Evolutionary conservation across 1,140 invertebrate genomes (phyloP), one percentile per base, ranked within the genome.

Genomic region (Delia radicum): DNA sequence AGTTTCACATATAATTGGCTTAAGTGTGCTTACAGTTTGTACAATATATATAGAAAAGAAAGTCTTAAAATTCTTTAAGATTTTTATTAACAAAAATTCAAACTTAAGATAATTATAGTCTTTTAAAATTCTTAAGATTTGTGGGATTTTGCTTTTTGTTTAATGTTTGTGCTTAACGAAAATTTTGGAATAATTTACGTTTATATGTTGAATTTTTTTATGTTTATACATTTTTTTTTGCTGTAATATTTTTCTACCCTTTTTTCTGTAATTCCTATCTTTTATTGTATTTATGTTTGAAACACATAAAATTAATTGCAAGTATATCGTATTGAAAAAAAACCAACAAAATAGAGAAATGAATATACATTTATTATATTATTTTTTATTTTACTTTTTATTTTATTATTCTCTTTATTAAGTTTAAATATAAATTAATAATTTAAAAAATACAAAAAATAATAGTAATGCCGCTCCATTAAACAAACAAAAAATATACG

Each of bases 401-500:
- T 69, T 69, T 67, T 67, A 18, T 62, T 24, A 26, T 18, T 67
- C 63, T 67, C 63, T 67, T 67, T 67, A 67, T 33, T 69, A 69
- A 69, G 65, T 69, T 69, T 69, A 69, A 69, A 69, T 55, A 69
- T 69, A 33, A 31, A 67, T 63, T 63, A 63, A 24, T 24, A 65
- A 67, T 31, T 31, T 28, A 65, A 67, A 55, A 55, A 55, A 55
- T 21, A 55, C 15, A 3, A 55, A 15, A 69, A 7, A 33, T 24
- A 65, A 28, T 69, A 69, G 65, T 69, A 69, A 69, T 69, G 65
- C 65, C 65, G 65, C 65, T 69, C 65, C 65, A 69, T 69, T 33
- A 55, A 69, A 69, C 65, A 69, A 69, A 69, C 63, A 67, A 69
- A 55, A 69, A 69, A 69, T 69, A 69, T 69, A 69, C 65, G 65